A percentile compares a stretch with the other conserved stretches of the same genome.
phyloP scores from a whole-genome alignment of 2,888 invertebrate genomes.

The Andrena haemorrhoa region DNA sequence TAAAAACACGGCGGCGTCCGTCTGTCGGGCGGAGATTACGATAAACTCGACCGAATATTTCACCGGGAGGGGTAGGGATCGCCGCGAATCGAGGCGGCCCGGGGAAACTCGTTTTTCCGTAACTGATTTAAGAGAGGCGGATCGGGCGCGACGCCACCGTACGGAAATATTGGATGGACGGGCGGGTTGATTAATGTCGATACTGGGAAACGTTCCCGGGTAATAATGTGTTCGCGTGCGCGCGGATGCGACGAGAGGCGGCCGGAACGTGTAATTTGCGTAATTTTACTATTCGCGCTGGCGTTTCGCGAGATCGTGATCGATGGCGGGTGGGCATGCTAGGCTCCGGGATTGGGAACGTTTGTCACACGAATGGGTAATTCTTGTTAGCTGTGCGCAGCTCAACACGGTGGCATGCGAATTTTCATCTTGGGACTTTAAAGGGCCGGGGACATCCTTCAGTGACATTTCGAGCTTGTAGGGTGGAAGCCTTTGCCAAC shows the following conservation, averaged over 20 bases:
- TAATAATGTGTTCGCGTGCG: constrained; percentile 58
- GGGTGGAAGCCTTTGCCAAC: too few species aligned
- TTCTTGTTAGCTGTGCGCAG: constrained; percentile 1
- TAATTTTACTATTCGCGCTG: constrained; percentile 59
- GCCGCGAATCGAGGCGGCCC: background rate
- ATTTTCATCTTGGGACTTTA: background rate
- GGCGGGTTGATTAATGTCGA: constrained; percentile 51
- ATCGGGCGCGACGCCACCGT: constrained; percentile 21
- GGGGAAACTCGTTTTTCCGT: constrained; percentile 12
- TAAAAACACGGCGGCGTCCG: constrained; percentile 45
- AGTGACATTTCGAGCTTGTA: background rate
- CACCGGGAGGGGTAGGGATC: constrained; percentile 25
- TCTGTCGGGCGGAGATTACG: constrained; percentile 36
- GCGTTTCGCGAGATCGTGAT: constrained; percentile 56
- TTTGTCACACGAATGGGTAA: constrained; percentile 31
- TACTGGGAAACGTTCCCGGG: constrained; percentile 41
- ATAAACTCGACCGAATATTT: constrained; percentile 52
- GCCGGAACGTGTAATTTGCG: constrained; percentile 42
- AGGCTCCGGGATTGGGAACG: constrained; percentile 28
- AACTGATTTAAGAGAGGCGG: constrained; percentile 27
- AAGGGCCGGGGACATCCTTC: background rate
- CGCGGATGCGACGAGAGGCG: constrained; percentile 17
- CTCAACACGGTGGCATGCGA: background rate
- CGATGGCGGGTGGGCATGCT: constrained; percentile 43
- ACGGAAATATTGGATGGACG: constrained; percentile 46